phyloP scores from a whole-genome alignment of 1,140 invertebrate genomes.

The Akabosia matsudoensis region DNA sequence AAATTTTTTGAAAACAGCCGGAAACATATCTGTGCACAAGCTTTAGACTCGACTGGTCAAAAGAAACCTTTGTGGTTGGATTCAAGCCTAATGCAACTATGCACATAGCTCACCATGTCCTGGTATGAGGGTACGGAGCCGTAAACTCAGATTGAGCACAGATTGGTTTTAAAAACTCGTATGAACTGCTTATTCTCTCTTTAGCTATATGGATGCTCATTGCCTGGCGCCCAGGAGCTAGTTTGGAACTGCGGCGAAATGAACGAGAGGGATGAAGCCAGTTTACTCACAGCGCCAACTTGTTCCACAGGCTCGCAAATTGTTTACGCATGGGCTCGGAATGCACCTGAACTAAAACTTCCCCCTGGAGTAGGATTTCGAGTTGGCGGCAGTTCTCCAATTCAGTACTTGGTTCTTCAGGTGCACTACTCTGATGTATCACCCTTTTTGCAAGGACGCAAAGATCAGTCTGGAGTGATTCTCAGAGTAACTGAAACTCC shows the following conservation, averaged over 20 bases:
- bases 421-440: slow-evolving; percentile 81
- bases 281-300: slow-evolving; percentile 52
- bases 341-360: slow-evolving; percentile 79
- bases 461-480: not conserved
- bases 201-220: slow-evolving; percentile 79
- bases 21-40: too few species aligned
- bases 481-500: slow-evolving; percentile 15
- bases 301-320: slow-evolving; percentile 69
- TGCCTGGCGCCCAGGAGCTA: slow-evolving; percentile 69
- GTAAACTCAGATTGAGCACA: not conserved
- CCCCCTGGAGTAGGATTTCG: slow-evolving; percentile 82
- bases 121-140: slow-evolving; percentile 56
- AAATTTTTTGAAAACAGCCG: too few species aligned
- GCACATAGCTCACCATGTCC: slow-evolving; percentile 90
- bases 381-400: slow-evolving; percentile 66
- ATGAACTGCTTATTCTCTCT: not conserved
- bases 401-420: slow-evolving; percentile 81
- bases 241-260: slow-evolving; percentile 95
- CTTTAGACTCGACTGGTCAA: too few species aligned
- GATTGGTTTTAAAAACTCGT: not conserved
- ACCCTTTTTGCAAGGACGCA: not conserved
- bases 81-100: slow-evolving; percentile 90
- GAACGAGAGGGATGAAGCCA: slow-evolving; percentile 60
- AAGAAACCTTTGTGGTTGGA: too few species aligned
- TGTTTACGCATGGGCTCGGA: slow-evolving; percentile 94